These are phyloP conservation scores for Scytalopus superciliaris DNA, from an alignment of 2,113 vertebrate genomes.

Conservation along the genomic window DNA sequence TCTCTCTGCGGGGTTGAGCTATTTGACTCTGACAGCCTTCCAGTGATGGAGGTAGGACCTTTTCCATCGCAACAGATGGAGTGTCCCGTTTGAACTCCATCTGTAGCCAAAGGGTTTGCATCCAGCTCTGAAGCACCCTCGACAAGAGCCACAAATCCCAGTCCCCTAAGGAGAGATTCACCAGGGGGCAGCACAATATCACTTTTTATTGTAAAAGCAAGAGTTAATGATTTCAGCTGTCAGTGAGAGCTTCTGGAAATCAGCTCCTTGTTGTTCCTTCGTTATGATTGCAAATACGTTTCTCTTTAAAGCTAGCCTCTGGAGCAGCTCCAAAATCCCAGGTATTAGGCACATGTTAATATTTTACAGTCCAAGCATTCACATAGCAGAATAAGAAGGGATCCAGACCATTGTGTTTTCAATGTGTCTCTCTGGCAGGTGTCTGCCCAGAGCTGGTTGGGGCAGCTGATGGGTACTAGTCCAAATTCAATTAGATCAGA, in stretches of 20 bases:
- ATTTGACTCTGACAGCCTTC: background rate
- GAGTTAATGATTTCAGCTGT: background rate
- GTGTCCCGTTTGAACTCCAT: background rate
- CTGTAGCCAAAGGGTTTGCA: background rate
- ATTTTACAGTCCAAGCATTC: background rate
- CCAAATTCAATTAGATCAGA: background rate
- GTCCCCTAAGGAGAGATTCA: background rate
- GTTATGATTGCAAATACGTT: background rate
- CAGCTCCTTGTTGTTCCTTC: background rate
- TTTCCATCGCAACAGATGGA: background rate
- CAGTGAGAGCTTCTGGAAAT: background rate
- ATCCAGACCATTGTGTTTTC: background rate
- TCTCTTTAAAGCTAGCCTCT: background rate
- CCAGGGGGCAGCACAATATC: conserved; percentile 58
- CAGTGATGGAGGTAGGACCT: background rate
- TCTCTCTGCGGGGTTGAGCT: background rate
- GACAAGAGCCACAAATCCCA: background rate
- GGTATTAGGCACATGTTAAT: accelerated
- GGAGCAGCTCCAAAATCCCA: background rate
- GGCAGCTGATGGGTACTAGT: background rate
- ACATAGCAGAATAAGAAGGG: background rate
- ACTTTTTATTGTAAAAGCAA: background rate
- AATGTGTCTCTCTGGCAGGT: background rate
- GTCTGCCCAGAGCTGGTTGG: background rate
- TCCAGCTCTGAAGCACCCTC: background rate